A percentile compares a stretch with the other conserved stretches of the same genome.
Evolutionary conservation across 2,797 vertebrate genomes (phyloP).

Genomic region (Caiman crocodilus): DNA sequence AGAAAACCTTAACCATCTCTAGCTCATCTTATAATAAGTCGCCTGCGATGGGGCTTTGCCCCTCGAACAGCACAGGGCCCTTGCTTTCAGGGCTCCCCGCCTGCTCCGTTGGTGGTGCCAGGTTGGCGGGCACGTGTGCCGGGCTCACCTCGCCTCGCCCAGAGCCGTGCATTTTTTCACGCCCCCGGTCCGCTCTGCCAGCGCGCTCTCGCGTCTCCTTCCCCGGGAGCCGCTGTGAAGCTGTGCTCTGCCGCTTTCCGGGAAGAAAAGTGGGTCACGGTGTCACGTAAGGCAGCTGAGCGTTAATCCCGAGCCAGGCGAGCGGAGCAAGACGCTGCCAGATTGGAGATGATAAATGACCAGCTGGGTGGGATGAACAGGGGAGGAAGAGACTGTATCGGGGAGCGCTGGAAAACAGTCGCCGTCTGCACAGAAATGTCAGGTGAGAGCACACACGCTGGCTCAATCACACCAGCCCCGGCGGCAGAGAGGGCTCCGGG

Average conservation of each 20-base stretch:
- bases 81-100: rapidly evolving
- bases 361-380: slow-evolving; percentile 45
- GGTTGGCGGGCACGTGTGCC: not conserved
- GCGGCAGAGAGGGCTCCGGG: not conserved
- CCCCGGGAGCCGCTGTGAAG: slow-evolving; percentile 18
- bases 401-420: not conserved
- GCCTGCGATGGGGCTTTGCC: too few species aligned
- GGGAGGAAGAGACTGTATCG: not conserved
- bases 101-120: not conserved
- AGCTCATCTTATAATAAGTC: too few species aligned
- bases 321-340: not conserved
- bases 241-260: not conserved
- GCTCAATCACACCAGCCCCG: not conserved
- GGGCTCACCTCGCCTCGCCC: not conserved
- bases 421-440: not conserved
- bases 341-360: slow-evolving; percentile 23
- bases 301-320: slow-evolving; percentile 36
- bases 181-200: slow-evolving; percentile 29
- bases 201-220: not conserved
- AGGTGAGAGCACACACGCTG: not conserved
- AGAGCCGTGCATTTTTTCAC: slow-evolving; percentile 48
- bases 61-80: not conserved
- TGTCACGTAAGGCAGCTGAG: slow-evolving; percentile 75
- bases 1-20: too few species aligned
- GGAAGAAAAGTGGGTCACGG: slow-evolving; percentile 74